Evolutionary conservation across 2,888 invertebrate species (phyloP), one percentile per base, ranked within the genome.

Genomic region (Protodeltote pygarga): DNA sequence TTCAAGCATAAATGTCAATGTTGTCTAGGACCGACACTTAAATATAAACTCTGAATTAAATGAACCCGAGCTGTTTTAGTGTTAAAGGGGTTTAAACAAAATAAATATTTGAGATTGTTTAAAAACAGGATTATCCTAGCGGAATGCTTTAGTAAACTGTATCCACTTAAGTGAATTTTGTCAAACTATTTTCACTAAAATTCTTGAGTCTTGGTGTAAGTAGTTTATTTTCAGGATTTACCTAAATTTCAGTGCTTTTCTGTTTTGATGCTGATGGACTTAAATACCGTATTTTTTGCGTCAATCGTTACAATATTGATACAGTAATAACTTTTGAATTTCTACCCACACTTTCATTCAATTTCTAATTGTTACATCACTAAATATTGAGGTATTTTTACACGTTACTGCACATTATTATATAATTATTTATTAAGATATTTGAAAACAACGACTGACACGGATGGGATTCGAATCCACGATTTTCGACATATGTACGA

Each of bases 31-130:
- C 60, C 40, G 24, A 40, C 64, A 46, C 34, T 61, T 41, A 24
- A 59, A 33, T 45, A 33, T 48, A 60, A 52, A 41, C 55, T 55
- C 39, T 51, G 53, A 46, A 65, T 59, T 60, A 66, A 66, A 65
- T 66, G 60, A 65, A 65, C 49, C 44, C 14, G 3, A 39, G 44
- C 37, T 24, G 29, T 45, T 35, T 35, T 38, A 19, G 40, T 24
- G 42, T 34, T 66, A 52, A 41, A 44, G 47, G 40, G 28, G 42
- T 34, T 66, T 55, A 41, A 44, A 45, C 14, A 10, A 46, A 54
- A 51, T 37, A 17, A 47, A 66, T 63, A 41, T 60, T 63, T 52
- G 29, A 35, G 34, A 46, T 62, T 51, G 34, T 60, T 62, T 35
- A 17, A 48, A 42, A 21, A 49, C 41, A 40, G 39, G 52, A 54